Evolutionary conservation across 2,888 invertebrate genomes (phyloP).

Genomic region (Leptogaster cylindrica): DNA sequence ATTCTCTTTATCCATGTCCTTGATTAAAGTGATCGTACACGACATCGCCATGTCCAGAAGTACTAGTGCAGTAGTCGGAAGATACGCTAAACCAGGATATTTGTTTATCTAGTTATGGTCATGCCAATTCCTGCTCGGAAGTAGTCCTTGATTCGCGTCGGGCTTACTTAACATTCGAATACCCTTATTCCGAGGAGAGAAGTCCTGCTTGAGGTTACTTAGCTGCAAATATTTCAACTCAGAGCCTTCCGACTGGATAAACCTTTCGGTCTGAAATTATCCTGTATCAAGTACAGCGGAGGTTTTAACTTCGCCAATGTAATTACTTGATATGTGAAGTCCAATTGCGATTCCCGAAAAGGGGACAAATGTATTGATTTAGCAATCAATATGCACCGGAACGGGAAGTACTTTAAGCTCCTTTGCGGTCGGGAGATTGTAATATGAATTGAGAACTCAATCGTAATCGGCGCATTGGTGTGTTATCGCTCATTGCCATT

Average conservation of each 20-base stretch:
- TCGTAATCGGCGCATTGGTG: too few species aligned
- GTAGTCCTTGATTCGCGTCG: background rate
- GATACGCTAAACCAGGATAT: background rate
- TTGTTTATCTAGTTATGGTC: slow-evolving; percentile 1
- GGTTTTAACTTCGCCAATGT: background rate
- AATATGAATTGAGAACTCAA: too few species aligned
- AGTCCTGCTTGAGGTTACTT: background rate
- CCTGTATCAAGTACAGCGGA: background rate
- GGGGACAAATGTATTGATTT: too few species aligned
- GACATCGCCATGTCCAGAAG: slow-evolving; percentile 2
- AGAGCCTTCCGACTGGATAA: background rate
- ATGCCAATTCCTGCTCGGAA: background rate
- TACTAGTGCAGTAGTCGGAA: background rate
- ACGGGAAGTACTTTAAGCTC: too few species aligned
- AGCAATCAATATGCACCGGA: too few species aligned
- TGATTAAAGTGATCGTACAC: background rate
- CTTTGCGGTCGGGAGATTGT: too few species aligned
- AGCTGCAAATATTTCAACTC: slow-evolving; percentile 2
- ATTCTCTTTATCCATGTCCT: background rate
- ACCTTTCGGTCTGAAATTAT: background rate
- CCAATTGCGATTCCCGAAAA: too few species aligned
- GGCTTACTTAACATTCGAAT: background rate
- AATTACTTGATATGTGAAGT: background rate
- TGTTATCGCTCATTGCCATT: too few species aligned
- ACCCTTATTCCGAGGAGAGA: background rate